Base-by-base conservation (phyloP, 2,888 invertebrate genomes). In the Melieria picta region DNA sequence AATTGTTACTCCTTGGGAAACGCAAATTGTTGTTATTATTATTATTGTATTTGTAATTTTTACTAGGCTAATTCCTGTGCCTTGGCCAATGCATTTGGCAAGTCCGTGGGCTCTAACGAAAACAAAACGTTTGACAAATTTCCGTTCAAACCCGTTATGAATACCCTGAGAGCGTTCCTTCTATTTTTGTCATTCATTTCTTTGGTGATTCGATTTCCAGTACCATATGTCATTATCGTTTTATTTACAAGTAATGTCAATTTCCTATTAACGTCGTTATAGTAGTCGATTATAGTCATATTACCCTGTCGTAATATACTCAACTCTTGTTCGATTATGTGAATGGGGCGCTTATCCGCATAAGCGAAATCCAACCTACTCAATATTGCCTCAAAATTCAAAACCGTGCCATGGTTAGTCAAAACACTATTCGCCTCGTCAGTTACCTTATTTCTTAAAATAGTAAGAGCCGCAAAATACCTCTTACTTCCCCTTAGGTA, bases 251-350 rank as follows among this genome's bases (percentile, higher is more conserved):
- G n/a, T 30, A 66, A 16, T 1, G 71, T 71, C 9, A 71, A 46
- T 10, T 71, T 71, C 42, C 48, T 56, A 47, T 73, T 73, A 6
- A 71, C 61, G 3, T 42, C 6, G 46, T 71, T 74, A 30, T 74
- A 74, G 42, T 70, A 74, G 9, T 72, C 57, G 4, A 71, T 48
- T 42, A 71, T 16, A 7, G 65, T 57, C 10, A 46, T n/a, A 46
- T 16, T 57, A 9, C 73, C 75, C 48, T 75, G 71, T 30, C 60
- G 47, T 42, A 74, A 45, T 11, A 74, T 56, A 55, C 68, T 69
- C 6, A 75, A 6, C 60, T 75, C 75, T 16, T 71, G 68, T 56
- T 75, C 70, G 43, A 73, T 63, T 5, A 73, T 63, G 58, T 75
- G 73, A 6, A 62, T 11, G 5, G 72, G 70, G 1, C 70, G 64